Conservation (phyloP, 2,888 invertebrate genomes). For the Agrenia bidenticulata region DNA sequence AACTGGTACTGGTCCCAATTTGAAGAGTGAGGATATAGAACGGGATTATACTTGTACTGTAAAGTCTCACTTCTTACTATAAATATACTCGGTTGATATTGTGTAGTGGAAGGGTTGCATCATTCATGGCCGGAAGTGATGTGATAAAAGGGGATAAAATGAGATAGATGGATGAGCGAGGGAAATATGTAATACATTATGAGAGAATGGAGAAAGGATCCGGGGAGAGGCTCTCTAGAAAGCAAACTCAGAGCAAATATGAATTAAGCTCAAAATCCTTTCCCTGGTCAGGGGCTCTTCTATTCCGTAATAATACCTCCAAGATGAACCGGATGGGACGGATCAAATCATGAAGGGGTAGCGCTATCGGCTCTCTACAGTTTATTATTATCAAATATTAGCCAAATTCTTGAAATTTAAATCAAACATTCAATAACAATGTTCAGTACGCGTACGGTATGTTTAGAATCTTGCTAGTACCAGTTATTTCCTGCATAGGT, state of each 20-base stretch:
- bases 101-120: background rate
- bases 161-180: background rate
- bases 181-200: slow-evolving; percentile 10
- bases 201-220: slow-evolving; percentile 3
- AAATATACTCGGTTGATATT: too few relatives aligned
- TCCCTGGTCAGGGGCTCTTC: too few relatives aligned
- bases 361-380: background rate
- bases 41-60: too few relatives aligned
- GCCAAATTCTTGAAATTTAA: slow-evolving; percentile 3
- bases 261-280: too few relatives aligned
- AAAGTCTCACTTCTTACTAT: too few relatives aligned
- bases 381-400: slow-evolving; percentile 5
- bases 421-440: too few relatives aligned
- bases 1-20: too few relatives aligned
- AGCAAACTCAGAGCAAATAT: background rate
- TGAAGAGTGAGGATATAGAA: too few relatives aligned
- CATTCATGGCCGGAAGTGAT: slow-evolving; percentile 14
- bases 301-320: background rate
- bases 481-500: too few relatives aligned
- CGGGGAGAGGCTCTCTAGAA: background rate
- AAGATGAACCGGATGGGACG: background rate
- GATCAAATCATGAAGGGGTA: background rate
- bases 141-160: background rate
- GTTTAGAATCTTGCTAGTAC: too few relatives aligned
- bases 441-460: too few relatives aligned